phyloP scores from a whole-genome alignment of 35 echinoderm and acorn worm genomes.

The Amphiura filiformis region DNA sequence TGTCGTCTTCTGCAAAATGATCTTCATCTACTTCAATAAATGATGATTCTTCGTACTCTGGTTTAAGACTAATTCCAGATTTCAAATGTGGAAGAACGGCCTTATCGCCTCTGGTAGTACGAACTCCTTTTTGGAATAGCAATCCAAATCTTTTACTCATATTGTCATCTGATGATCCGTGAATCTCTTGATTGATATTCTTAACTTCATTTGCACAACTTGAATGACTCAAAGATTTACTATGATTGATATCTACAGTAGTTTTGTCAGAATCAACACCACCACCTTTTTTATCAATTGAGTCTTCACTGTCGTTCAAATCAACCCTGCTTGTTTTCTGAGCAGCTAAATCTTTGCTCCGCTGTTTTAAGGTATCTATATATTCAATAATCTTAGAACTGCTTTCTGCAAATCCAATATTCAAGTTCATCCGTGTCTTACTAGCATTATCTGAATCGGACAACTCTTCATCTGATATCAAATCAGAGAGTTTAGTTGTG shows the following conservation, averaged over 20 bases:
- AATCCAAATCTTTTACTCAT: constrained; percentile 3
- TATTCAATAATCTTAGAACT: background rate
- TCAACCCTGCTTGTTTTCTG: no score
- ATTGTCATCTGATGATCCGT: background rate
- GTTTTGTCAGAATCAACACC: background rate
- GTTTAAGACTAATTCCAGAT: background rate
- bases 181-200: background rate
- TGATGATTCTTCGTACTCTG: background rate
- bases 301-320: background rate
- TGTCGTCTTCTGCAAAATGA: background rate
- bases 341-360: background rate
- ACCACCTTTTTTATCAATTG: background rate
- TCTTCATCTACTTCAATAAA: background rate
- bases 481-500: constrained; percentile 5
- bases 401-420: background rate
- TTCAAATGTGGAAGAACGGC: background rate
- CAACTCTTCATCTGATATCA: background rate
- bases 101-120: background rate
- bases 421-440: background rate
- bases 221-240: background rate
- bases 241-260: background rate
- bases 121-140: background rate
- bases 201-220: background rate
- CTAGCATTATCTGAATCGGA: background rate
- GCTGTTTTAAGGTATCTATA: background rate